Evolutionary conservation across 1,140 invertebrate genomes (phyloP).

Genomic region (Nautilus pompilius): DNA sequence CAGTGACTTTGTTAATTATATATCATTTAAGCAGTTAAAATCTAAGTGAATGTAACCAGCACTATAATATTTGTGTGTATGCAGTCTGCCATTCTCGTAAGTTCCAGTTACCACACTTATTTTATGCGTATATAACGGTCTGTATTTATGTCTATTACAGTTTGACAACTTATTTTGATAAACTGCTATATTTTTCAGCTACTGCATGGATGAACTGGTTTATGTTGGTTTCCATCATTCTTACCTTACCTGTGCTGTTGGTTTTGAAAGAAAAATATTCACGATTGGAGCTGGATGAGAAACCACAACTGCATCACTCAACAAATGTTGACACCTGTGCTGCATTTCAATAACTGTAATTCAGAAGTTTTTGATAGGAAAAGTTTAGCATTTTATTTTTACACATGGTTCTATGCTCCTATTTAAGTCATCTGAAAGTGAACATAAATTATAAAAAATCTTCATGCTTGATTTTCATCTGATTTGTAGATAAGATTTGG

Average conservation of each 20-base stretch:
- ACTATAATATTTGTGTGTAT: neutral
- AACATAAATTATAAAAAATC: too few species aligned
- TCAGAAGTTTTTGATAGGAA: too few species aligned
- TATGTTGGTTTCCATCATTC: neutral
- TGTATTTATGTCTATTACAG: neutral
- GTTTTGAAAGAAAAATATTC: neutral
- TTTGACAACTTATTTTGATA: neutral
- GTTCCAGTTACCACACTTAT: too few species aligned
- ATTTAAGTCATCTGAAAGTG: too few species aligned
- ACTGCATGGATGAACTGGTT: neutral
- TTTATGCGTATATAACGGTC: neutral
- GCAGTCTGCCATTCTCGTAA: neutral
- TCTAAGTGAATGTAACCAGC: neutral
- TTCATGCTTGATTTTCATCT: too few species aligned
- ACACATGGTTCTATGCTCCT: too few species aligned
- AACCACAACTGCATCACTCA: too few species aligned
- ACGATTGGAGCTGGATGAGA: neutral
- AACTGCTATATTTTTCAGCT: neutral
- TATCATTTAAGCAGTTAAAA: neutral
- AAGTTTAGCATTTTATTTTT: too few species aligned
- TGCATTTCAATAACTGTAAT: too few species aligned
- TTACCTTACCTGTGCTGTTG: neutral
- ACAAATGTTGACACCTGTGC: too few species aligned
- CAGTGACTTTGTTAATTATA: too few species aligned
- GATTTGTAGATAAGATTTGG: too few species aligned